Conservation (phyloP, 2,797 vertebrate species). For the Notolepis coatsorum region DNA sequence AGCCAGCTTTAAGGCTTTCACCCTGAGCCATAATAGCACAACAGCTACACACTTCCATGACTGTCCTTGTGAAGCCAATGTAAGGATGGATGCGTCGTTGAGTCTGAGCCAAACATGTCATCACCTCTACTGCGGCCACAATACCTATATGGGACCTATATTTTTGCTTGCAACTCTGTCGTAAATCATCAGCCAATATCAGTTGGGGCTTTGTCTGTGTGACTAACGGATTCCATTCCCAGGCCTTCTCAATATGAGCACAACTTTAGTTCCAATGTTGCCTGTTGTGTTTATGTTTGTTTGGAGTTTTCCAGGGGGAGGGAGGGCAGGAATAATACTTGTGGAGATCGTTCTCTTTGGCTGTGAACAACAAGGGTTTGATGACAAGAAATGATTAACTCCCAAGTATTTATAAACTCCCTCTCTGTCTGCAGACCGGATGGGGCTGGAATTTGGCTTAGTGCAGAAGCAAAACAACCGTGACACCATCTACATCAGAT, state of each 20-base stretch:
- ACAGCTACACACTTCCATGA: background rate
- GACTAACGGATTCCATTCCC: slow-evolving; percentile 35
- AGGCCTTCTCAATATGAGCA: too few relatives aligned
- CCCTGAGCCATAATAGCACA: slow-evolving; percentile 4
- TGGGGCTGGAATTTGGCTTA: slow-evolving; percentile 3
- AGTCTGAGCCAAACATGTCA: slow-evolving; percentile 45
- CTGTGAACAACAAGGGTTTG: slow-evolving; percentile 69
- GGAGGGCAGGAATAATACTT: slow-evolving; percentile 57
- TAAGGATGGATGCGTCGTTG: slow-evolving; percentile 26
- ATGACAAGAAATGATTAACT: slow-evolving; percentile 72
- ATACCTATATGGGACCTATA: slow-evolving; percentile 16
- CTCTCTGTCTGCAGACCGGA: slow-evolving; percentile 21
- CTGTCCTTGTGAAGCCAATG: background rate
- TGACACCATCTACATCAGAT: background rate
- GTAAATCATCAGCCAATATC: slow-evolving; percentile 29
- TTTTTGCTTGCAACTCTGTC: slow-evolving; percentile 21
- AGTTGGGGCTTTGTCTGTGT: slow-evolving; percentile 24
- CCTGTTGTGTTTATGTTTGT: slow-evolving; percentile 57
- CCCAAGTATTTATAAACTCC: slow-evolving; percentile 69
- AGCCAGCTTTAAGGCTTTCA: background rate
- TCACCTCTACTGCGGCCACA: slow-evolving; percentile 35
- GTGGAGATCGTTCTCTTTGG: slow-evolving; percentile 59
- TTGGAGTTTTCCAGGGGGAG: slow-evolving; percentile 54
- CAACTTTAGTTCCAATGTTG: slow-evolving; percentile 9
- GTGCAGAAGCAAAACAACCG: background rate